Base-by-base conservation (phyloP, 2,888 invertebrate genomes). In the Meteorus colon region DNA sequence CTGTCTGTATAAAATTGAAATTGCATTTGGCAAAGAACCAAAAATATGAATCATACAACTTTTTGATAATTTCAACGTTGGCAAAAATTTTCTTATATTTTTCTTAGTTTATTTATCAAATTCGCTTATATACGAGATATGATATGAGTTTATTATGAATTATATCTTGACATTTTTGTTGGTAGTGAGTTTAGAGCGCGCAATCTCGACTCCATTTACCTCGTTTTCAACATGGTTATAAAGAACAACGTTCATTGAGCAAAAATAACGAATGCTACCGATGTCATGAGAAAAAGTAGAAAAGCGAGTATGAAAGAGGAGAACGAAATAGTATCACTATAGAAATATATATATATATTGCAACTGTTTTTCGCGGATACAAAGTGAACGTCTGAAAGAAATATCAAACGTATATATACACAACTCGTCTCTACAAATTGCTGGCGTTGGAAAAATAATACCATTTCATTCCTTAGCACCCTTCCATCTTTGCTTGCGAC, bases 401-500 rank as follows among this genome's bases (percentile, higher is more conserved):
- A 75, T 29, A 70, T 16, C 10, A 60, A 66, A 67, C 6, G 67
- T 45, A 27, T 75, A 70, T 70, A 29, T 29, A 71, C 37, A 37
- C n/a, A 37, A 45, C 24, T 75, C 71, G 45, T 75, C 65, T 70
- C 41, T 48, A 37, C 55, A 66, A 72, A 76, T 72, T 76, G 48
- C 62, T 19, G 41, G 45, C 31, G 34, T 48, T 31, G 60, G 48
- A 60, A 72, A 76, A 76, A 76, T 76, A 76, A 76, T 76, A 76
- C 72, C 67, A 73, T 76, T 73, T 76, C 65, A 76, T 73, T 72
- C 37, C 12, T 66, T 45, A 55, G n/a, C 31, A 60, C 60, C 19
- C 19, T 51, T 34, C 19, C 37, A 55, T 69, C 27, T 29, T 4
- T 19, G 69, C 59, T 29, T 29, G 59, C 19, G 55, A 59, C 69